These are phyloP conservation scores for Heteromyza rotundicornis DNA, from an alignment of 2,888 invertebrate genomes.

Conservation along the genomic window DNA sequence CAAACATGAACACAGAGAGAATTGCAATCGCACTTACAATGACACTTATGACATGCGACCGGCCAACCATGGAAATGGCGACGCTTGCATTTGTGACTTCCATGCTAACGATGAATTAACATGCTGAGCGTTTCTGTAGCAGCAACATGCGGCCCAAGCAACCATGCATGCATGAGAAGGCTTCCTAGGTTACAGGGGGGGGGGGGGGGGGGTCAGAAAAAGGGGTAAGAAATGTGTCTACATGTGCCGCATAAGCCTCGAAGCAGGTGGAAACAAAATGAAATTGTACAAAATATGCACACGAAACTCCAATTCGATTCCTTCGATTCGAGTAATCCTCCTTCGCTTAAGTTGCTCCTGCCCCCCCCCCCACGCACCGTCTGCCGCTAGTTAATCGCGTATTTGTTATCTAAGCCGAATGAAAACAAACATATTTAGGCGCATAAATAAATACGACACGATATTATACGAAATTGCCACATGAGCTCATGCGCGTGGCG, in stretches of 20 bases:
- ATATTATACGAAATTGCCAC: neutral
- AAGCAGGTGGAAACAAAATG: neutral
- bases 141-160: neutral
- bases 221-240: neutral
- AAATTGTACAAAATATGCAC: neutral
- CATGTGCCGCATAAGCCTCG: neutral
- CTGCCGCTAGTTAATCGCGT: too few relatives aligned
- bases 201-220: too few relatives aligned
- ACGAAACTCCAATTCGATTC: neutral
- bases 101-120: neutral
- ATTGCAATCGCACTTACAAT: neutral
- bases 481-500: constrained; percentile 5
- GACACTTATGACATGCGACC: constrained; percentile 5
- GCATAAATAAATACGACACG: constrained; percentile 7
- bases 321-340: neutral
- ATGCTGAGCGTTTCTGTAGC: neutral
- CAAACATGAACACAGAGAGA: neutral
- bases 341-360: neutral
- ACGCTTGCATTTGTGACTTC: neutral
- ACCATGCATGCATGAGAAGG: too few relatives aligned
- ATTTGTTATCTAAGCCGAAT: too few relatives aligned
- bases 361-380: neutral
- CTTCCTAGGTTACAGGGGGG: too few relatives aligned
- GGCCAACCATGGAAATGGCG: neutral
- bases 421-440: constrained; percentile 9